Conservation (phyloP, 2,888 invertebrate species). For the Lingula anatina region DNA sequence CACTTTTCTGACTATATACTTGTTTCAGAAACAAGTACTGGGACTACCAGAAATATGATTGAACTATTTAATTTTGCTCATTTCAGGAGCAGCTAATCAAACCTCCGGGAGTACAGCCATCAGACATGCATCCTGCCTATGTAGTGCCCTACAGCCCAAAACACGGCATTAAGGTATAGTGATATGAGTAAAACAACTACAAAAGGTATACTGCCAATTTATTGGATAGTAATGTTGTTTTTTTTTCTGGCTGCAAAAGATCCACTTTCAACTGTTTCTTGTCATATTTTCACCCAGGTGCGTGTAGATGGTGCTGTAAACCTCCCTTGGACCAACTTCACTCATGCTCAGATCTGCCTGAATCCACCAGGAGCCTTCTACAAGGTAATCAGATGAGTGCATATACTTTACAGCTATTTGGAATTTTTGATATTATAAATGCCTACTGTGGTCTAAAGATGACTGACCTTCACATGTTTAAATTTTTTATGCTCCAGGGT, state of each 20-base stretch:
- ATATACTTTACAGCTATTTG: not conserved
- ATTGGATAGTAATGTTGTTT: no score
- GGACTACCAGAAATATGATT: not conserved
- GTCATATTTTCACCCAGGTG: constrained; percentile 41
- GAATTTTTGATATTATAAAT: not conserved
- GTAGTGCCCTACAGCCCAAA: constrained; percentile 39
- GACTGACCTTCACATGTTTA: not conserved
- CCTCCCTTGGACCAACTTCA: constrained; percentile 47
- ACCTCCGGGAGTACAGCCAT: constrained; percentile 29
- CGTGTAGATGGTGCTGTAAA: constrained; percentile 43
- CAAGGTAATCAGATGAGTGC: constrained; percentile 24
- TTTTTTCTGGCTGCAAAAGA: no score
- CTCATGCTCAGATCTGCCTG: constrained; percentile 39
- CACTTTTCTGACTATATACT: not conserved
- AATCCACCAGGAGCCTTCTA: constrained; percentile 50
- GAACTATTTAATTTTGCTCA: no score
- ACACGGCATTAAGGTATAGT: constrained; percentile 43
- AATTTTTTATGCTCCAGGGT: constrained; percentile 26
- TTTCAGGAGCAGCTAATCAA: constrained; percentile 41
- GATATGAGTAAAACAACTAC: no score
- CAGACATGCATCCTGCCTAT: constrained; percentile 40
- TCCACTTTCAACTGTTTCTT: no score
- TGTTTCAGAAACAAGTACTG: not conserved
- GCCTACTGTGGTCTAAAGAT: not conserved
- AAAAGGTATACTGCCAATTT: no score